Evolutionary conservation across 2,797 vertebrate genomes (phyloP).

Genomic region (Argyrosomus regius): DNA sequence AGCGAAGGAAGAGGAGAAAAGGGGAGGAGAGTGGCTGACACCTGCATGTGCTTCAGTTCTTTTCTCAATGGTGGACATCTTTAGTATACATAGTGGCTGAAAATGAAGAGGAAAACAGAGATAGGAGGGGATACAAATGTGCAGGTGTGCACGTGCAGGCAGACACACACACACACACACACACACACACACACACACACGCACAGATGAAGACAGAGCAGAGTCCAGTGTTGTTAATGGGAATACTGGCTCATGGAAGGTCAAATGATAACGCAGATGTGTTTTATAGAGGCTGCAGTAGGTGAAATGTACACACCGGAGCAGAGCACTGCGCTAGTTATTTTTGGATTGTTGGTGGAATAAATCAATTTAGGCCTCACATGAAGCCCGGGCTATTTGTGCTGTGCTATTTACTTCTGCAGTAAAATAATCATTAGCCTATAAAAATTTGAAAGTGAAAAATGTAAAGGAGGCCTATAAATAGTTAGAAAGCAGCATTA

Average conservation of each 20-base stretch:
- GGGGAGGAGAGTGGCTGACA: conserved; percentile 71
- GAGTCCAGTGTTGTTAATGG: conserved; percentile 45
- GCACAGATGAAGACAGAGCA: conserved; percentile 49
- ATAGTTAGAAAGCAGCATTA: conserved; percentile 77
- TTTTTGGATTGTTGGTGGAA: conserved; percentile 58
- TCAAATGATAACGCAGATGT: conserved; percentile 48
- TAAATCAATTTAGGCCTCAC: conserved; percentile 83
- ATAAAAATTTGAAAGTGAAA: conserved; percentile 83
- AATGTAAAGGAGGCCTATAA: conserved; percentile 83
- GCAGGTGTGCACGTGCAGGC: conserved; percentile 57
- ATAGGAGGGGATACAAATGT: conserved; percentile 44
- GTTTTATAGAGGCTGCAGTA: conserved; percentile 38
- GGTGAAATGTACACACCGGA: conserved; percentile 43
- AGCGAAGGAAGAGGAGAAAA: conserved; percentile 33
- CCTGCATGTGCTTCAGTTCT: conserved; percentile 86
- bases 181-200: neutral
- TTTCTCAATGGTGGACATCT: conserved; percentile 68
- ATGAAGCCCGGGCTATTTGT: conserved; percentile 73
- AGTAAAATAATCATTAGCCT: conserved; percentile 84
- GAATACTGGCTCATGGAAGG: conserved; percentile 48
- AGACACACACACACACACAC: conserved; percentile 1
- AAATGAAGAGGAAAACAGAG: conserved; percentile 41
- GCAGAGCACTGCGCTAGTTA: conserved; percentile 60
- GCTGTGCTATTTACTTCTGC: conserved; percentile 82
- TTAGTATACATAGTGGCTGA: conserved; percentile 42